Percentiles rank a stretch among this genome's conserved stretches.
These are phyloP conservation scores for Drosophila antonietae DNA, from an alignment of 2,888 invertebrate species.

Conservation along the genomic window DNA sequence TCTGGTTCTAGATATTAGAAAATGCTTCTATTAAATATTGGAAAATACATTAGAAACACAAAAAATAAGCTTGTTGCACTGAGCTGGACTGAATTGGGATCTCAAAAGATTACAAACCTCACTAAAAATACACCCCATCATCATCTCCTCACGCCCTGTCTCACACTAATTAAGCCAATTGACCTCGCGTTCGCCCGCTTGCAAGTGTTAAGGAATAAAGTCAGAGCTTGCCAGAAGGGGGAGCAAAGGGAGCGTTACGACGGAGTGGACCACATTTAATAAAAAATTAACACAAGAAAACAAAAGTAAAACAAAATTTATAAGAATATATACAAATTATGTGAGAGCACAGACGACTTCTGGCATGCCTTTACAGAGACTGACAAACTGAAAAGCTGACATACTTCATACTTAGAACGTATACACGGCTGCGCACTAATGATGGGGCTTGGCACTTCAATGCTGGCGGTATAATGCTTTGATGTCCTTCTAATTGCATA, in stretches of 20 bases:
- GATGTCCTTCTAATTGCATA: conserved; percentile 79
- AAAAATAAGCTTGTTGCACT: neutral
- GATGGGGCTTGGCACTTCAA: conserved; percentile 44
- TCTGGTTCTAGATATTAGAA: conserved; percentile 20
- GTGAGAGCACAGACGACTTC: conserved; percentile 38
- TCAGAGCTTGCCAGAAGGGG: neutral
- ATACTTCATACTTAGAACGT: conserved; percentile 19
- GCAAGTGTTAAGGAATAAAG: conserved; percentile 53
- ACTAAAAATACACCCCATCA: neutral
- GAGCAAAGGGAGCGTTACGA: conserved; percentile 2
- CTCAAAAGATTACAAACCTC: conserved; percentile 7
- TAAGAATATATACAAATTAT: conserved; percentile 47
- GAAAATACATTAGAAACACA: neutral
- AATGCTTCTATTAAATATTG: conserved; percentile 42
- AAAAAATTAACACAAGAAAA: conserved; percentile 52
- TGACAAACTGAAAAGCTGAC: conserved; percentile 40
- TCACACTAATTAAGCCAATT: conserved; percentile 80
- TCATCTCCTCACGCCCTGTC: conserved; percentile 42
- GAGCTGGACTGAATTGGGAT: neutral
- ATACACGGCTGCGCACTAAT: conserved; percentile 49
- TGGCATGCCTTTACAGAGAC: conserved; percentile 31
- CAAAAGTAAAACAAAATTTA: conserved; percentile 23
- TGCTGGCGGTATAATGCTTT: conserved; percentile 58
- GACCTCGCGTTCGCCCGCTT: conserved; percentile 63
- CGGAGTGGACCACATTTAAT: conserved; percentile 49